Percentiles rank a stretch among this genome's conserved stretches.
phyloP scores from a whole-genome alignment of 2,888 invertebrate species.

The Tenthredo distinguenda region DNA sequence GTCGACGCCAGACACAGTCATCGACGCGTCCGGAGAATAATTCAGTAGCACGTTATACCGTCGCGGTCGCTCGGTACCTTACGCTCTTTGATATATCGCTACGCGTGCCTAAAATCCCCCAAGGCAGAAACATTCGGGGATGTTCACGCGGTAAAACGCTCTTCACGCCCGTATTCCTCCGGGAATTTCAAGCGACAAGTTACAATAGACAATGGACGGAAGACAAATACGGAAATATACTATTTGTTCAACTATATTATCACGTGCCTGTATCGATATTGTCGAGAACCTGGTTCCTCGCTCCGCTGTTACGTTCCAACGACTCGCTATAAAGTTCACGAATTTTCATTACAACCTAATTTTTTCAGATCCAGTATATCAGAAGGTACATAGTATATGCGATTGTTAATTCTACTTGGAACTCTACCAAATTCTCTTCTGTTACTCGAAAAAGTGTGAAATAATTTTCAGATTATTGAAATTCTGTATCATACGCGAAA shows the following conservation, averaged over 20 bases:
- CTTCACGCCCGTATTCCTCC: constrained; percentile 27
- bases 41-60: constrained; percentile 42
- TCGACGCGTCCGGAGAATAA: constrained; percentile 50
- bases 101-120: constrained; percentile 42
- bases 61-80: neutral
- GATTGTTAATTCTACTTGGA: neutral
- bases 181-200: constrained; percentile 37
- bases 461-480: neutral
- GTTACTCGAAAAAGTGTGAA: neutral
- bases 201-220: constrained; percentile 43
- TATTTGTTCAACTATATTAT: neutral
- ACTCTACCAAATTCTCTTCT: neutral
- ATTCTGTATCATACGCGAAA: too few species aligned
- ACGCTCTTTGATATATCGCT: constrained; percentile 24
- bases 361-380: neutral
- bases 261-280: neutral
- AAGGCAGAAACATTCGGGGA: constrained; percentile 8
- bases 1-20: constrained; percentile 52
- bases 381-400: neutral
- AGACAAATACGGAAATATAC: constrained; percentile 44
- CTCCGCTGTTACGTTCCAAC: neutral
- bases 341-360: neutral
- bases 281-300: neutral
- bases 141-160: constrained; percentile 31
- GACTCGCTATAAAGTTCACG: neutral